Conservation (phyloP, 2,113 vertebrate species). For the Xiphias gladius region DNA sequence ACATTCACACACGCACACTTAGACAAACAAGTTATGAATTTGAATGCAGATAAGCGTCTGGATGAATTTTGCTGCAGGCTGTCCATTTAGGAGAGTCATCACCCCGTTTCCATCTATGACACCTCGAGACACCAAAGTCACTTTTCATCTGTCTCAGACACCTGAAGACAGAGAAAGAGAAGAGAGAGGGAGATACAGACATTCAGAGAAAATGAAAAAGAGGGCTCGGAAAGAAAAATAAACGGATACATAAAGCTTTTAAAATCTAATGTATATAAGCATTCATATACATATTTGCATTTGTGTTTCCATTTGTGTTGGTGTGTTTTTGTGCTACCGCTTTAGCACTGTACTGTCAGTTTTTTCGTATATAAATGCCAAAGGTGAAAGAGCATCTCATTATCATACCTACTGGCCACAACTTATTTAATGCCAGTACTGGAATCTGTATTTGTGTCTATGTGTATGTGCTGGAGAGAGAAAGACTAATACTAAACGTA, state of each 20-base stretch:
- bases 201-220: conserved; percentile 17
- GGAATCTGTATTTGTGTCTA: neutral
- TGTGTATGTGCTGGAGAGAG: neutral
- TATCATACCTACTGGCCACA: conserved; percentile 37
- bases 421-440: neutral
- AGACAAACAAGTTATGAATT: conserved; percentile 70
- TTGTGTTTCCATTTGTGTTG: conserved; percentile 2
- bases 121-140: conserved; percentile 73
- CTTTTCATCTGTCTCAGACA: conserved; percentile 73
- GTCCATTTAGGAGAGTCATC: conserved; percentile 76
- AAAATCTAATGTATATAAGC: neutral
- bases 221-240: neutral
- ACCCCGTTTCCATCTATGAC: conserved; percentile 67
- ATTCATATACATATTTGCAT: conserved; percentile 13
- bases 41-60: conserved; percentile 75
- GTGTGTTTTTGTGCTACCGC: neutral
- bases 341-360: neutral
- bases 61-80: conserved; percentile 69
- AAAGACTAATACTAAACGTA: neutral
- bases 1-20: conserved; percentile 25
- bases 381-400: conserved; percentile 48
- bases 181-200: neutral
- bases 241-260: neutral
- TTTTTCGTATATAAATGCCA: conserved; percentile 39
- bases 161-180: conserved; percentile 39